phyloP scores from a whole-genome alignment of 2,888 invertebrate genomes.

The Eupithecia centaureata region DNA sequence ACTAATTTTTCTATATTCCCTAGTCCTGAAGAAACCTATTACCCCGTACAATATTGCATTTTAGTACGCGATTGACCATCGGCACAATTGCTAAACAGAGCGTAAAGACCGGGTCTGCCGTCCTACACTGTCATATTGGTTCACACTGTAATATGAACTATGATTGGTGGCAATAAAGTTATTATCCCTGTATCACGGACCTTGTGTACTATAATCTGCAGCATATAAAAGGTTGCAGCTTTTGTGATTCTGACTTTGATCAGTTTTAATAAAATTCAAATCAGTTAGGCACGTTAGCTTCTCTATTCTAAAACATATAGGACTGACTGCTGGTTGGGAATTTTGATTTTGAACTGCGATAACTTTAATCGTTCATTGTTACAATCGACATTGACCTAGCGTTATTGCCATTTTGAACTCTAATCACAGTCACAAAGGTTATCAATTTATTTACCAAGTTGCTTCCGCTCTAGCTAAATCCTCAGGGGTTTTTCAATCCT shows the following conservation, averaged over 20 bases:
- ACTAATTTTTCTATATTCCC: background rate
- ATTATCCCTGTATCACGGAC: background rate
- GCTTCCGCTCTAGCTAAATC: background rate
- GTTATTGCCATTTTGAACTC: background rate
- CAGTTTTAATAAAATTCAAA: background rate
- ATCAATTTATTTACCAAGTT: background rate
- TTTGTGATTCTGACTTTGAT: background rate
- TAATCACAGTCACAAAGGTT: background rate
- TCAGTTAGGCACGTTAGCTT: background rate
- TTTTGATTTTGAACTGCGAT: background rate
- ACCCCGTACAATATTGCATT: constrained; percentile 8
- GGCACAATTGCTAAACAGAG: constrained; percentile 61
- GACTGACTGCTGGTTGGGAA: background rate
- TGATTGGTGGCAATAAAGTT: constrained; percentile 13
- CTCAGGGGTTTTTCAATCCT: constrained; percentile 1
- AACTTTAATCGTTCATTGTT: background rate
- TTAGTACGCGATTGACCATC: constrained; percentile 46
- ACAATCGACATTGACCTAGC: background rate
- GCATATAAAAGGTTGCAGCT: background rate
- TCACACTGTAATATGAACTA: constrained; percentile 11
- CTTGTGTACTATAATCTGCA: background rate
- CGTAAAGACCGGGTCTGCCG: constrained; percentile 57
- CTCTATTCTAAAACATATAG: background rate
- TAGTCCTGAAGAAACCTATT: constrained; percentile 1
- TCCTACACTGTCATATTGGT: constrained; percentile 49